phyloP scores from a whole-genome alignment of 2,888 invertebrate species.

The Melanostoma mellinum region DNA sequence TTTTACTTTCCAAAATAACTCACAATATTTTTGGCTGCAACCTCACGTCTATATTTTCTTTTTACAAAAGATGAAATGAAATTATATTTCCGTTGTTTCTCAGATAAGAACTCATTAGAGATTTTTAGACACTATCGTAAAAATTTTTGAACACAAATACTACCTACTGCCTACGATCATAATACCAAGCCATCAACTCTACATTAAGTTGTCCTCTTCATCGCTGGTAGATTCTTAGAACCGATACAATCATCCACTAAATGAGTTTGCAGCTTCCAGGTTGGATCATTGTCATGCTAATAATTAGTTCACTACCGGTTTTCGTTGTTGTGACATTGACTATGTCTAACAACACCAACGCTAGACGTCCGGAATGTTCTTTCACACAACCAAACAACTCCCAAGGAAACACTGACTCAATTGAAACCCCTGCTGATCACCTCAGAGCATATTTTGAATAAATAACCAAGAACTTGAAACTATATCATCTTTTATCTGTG shows the following conservation, averaged over 20 bases:
- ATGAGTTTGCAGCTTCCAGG: conserved; percentile 40
- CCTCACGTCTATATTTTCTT: no score
- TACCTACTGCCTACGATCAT: no score
- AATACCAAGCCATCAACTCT: conserved; percentile 5
- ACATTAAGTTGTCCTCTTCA: conserved; percentile 34
- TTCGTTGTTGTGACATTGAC: conserved; percentile 40
- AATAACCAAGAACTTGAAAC: conserved; percentile 57
- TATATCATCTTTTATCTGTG: conserved; percentile 70
- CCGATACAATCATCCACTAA: conserved; percentile 51
- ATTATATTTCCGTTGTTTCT: no score
- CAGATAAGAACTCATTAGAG: no score
- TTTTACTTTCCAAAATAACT: no score
- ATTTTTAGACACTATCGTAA: no score
- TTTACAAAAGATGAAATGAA: no score
- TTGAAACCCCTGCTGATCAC: conserved; percentile 56
- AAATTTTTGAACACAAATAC: no score
- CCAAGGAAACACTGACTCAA: conserved; percentile 2
- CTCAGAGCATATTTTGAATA: conserved; percentile 49
- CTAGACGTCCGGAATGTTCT: conserved; percentile 29
- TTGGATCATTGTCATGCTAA: conserved; percentile 66
- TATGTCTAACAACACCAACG: conserved; percentile 26
- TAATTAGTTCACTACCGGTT: conserved; percentile 73
- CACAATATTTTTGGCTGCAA: no score
- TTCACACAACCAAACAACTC: conserved; percentile 38
- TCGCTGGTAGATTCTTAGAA: conserved; percentile 41